Base-by-base conservation (phyloP, 2,113 vertebrate species). In the Saccopteryx leptura region DNA sequence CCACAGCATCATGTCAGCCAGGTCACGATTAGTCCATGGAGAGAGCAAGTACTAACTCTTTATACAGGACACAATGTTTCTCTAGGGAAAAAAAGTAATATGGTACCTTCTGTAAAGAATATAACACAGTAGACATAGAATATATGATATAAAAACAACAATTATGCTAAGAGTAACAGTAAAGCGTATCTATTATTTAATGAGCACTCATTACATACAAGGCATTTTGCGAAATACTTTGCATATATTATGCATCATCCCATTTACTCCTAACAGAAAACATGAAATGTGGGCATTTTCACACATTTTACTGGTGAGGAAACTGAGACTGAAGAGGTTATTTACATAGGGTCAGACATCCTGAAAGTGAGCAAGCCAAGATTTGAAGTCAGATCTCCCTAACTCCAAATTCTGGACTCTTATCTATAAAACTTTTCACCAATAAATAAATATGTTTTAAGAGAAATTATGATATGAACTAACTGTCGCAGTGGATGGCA, bases 211-310 rank as follows among this genome's bases (percentile, higher is more conserved):
- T 9, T 79, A 46, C 54, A 26, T 60, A 28, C 0, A 71, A 54
- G 18, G 52, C 14, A 90, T 76, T 79, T 81, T 84, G 39, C 76
- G 50, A 90, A 68, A 75, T 79, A 9, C n/a, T 92, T 92, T 58
- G 14, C 18, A 50, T 69, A 18, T 31, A 18, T 75, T 28, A 68
- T 33, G 31, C 23, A 17, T 71, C n/a, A 74, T 33, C 24, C 18
- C 10, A 26, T 61, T 79, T 87, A 60, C 28, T 89, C 13, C 54
- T 48, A n/a, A 87, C 33, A 81, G 60, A 28, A 89, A 69, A 23
- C 17, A 10, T 92, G 60, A 11, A 52, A 60, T 82, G 4, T 17
- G 26, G 19, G 19, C 52, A 74, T 84, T 93, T 88, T 31, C 93
- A 23, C 24, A 14, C 26, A n/a, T 85, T 90, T 71, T 80, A 71